Conservation (phyloP, 2,888 invertebrate species). For the Stenodera caucasica region DNA sequence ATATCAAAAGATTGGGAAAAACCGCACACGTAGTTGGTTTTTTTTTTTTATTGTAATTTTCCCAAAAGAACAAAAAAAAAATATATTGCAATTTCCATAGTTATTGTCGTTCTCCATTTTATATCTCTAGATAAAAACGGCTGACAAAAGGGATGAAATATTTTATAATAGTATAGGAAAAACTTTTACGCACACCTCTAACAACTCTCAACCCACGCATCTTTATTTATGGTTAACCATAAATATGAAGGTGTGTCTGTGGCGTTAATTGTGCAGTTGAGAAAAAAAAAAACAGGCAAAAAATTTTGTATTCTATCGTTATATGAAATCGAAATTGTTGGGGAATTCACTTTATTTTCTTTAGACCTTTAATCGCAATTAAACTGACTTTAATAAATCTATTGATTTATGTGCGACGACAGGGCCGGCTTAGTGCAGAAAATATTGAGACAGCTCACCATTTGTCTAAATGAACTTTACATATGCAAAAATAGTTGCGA, state of each 20-base stretch:
- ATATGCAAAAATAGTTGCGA: too few species aligned
- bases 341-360: neutral
- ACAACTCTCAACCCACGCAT: neutral
- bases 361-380: too few species aligned
- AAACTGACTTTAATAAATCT: too few species aligned
- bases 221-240: slow-evolving; percentile 9
- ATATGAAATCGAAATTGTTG: neutral
- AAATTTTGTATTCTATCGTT: neutral
- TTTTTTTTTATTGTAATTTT: neutral
- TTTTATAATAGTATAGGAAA: neutral
- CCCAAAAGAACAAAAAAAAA: neutral
- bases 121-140: slow-evolving; percentile 3
- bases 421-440: too few species aligned
- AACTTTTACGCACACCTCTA: slow-evolving; percentile 14
- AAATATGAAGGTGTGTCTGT: slow-evolving; percentile 10
- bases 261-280: slow-evolving; percentile 4
- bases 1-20: neutral
- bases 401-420: too few species aligned
- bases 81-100: slow-evolving; percentile 1
- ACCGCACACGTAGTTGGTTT: neutral
- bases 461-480: too few species aligned
- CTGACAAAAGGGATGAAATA: slow-evolving; percentile 7
- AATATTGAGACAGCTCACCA: too few species aligned
- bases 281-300: slow-evolving; percentile 1
- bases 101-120: neutral